These are phyloP conservation scores for Myotis vivesi DNA, from an alignment of 2,797 vertebrate species.

Conservation along the genomic window DNA sequence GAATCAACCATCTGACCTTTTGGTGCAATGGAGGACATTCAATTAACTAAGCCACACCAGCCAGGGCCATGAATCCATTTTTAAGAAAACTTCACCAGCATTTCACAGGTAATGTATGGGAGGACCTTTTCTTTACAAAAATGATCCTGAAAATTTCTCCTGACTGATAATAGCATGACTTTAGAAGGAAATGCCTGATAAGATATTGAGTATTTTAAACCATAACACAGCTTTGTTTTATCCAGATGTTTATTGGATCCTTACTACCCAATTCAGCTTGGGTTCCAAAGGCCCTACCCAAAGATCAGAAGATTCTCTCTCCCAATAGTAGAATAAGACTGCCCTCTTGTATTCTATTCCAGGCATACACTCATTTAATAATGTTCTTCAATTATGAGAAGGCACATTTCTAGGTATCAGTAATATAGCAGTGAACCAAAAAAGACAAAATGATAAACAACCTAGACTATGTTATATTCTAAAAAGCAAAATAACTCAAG, in stretches of 20 bases:
- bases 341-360: not conserved
- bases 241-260: not conserved
- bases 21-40: too few relatives aligned
- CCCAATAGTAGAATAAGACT: not conserved
- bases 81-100: constrained; percentile 32
- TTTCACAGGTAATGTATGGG: not conserved
- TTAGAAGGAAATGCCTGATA: not conserved
- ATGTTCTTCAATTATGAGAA: not conserved
- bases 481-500: not conserved
- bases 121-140: not conserved
- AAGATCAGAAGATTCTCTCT: not conserved
- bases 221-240: not conserved
- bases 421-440: not conserved
- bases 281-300: not conserved
- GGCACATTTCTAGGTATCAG: not conserved
- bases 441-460: not conserved
- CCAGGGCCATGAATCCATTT: not conserved
- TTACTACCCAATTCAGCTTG: not conserved
- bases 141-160: not conserved
- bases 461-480: not conserved
- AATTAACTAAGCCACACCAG: too few relatives aligned
- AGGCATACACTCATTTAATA: not conserved
- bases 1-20: too few relatives aligned
- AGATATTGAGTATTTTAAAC: not conserved
- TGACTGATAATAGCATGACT: not conserved